Percentiles rank a stretch among this genome's conserved stretches.
Evolutionary conservation across 35 echinoderm and acorn worm species (phyloP).

Genomic region (Nesometra sesokonis): DNA sequence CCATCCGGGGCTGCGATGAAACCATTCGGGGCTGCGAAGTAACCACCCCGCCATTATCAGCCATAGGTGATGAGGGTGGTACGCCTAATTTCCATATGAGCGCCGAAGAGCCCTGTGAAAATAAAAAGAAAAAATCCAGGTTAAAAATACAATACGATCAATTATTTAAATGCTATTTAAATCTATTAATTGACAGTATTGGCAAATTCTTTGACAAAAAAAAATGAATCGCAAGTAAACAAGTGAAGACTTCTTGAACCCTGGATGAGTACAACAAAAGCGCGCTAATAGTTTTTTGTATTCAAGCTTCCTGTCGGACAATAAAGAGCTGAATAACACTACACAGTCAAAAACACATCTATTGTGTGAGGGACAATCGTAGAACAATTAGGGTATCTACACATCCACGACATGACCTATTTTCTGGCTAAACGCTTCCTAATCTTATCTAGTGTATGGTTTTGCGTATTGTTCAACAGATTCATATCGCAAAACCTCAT

Average conservation of each 20-base stretch:
- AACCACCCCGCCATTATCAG: background rate
- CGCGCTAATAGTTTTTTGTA: background rate
- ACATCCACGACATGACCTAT: background rate
- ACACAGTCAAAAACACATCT: background rate
- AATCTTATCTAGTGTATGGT: too few species aligned
- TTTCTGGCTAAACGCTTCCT: too few species aligned
- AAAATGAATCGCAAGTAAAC: too few species aligned
- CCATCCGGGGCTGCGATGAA: background rate
- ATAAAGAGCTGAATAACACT: background rate
- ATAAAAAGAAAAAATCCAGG: background rate
- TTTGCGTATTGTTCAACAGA: too few species aligned
- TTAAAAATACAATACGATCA: too few species aligned
- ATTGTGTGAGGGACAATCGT: background rate
- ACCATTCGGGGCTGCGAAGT: background rate
- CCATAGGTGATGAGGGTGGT: background rate
- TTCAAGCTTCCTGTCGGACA: background rate
- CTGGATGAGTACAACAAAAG: background rate
- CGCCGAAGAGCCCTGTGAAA: background rate
- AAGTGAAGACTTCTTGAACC: background rate
- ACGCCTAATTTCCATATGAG: background rate
- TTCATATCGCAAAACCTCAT: too few species aligned
- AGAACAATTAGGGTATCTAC: background rate
- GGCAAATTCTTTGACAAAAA: too few species aligned
- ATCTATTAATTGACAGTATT: too few species aligned
- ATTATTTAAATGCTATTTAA: too few species aligned